Base-by-base conservation (phyloP, 37 sponge, comb jelly and placozoan genomes). In the Haliclona indistincta region DNA sequence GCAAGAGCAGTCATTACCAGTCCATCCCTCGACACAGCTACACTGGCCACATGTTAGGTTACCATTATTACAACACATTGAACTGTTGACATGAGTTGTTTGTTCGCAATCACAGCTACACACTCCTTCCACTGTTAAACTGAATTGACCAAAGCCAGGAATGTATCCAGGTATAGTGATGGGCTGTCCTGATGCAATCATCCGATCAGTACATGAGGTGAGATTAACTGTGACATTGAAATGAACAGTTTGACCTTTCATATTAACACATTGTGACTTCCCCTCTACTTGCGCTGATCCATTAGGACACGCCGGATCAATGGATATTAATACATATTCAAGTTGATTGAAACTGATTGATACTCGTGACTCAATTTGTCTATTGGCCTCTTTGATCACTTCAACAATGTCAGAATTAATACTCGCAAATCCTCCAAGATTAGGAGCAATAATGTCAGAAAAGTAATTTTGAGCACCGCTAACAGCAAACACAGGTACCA, bases 31-130 rank as follows among this genome's bases (percentile, higher is more conserved):
- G 28, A 55, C 49, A 40, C 81, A 80, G 29, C 42, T 34, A 71
- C 81, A 80, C 2, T 42, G 30, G 20, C 81, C 81, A 70, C 81
- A 80, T 20, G 20, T 70, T 15, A 72, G 40, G 8, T 56, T 35
- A 29, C 81, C 81, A 55, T 25, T 55, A n/a, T n/a, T n/a, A 64
- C 33, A 5, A 41, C 32, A 65, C 3, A 11, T n/a, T 37, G 38
- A 32, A 6, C n/a, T 32, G 30, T 29, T 32, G 35, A 33, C 6
- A n/a, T 33, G 34, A 28, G 73, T 30, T 20, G 43, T 71, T 43
- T 13, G 4, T 55, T 13, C 56, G 29, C 73, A 71, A 3, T 25
- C 56, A 55, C 73, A 71, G 11, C 43, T 41, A 53, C 73, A 71
- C 35, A 53, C 52, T 28, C 56, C 54, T 26, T 55, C 33, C n/a